These are phyloP conservation scores for Clarias fuscus DNA, from an alignment of 2,797 vertebrate species.

Conservation along the genomic window DNA sequence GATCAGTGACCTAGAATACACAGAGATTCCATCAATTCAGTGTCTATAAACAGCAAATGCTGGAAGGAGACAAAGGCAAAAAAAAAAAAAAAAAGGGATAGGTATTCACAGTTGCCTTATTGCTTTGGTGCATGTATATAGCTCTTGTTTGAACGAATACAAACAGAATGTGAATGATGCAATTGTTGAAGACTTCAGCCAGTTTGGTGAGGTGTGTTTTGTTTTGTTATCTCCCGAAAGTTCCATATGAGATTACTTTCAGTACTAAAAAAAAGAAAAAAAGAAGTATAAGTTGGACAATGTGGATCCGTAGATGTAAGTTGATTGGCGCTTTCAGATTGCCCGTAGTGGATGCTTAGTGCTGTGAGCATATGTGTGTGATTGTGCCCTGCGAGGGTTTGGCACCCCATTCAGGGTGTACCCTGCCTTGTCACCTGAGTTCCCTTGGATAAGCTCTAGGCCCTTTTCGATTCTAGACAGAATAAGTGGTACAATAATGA, in stretches of 20 bases:
- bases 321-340: no score
- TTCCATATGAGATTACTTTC: not conserved
- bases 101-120: not conserved
- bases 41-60: not conserved
- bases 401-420: no score
- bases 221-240: not conserved
- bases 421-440: no score
- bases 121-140: not conserved
- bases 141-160: not conserved
- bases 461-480: no score
- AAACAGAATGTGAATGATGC: not conserved
- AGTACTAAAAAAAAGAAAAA: not conserved
- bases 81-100: not conserved
- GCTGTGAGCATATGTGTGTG: no score
- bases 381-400: no score
- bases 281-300: not conserved
- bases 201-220: not conserved
- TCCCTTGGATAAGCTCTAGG: no score
- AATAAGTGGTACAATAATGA: no score
- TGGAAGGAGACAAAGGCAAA: not conserved
- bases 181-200: not conserved
- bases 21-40: not conserved
- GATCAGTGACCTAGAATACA: not conserved
- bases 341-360: no score
- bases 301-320: not conserved